Base-by-base conservation (phyloP, 2,888 invertebrate species). In the Glaucopsyche alexis region DNA sequence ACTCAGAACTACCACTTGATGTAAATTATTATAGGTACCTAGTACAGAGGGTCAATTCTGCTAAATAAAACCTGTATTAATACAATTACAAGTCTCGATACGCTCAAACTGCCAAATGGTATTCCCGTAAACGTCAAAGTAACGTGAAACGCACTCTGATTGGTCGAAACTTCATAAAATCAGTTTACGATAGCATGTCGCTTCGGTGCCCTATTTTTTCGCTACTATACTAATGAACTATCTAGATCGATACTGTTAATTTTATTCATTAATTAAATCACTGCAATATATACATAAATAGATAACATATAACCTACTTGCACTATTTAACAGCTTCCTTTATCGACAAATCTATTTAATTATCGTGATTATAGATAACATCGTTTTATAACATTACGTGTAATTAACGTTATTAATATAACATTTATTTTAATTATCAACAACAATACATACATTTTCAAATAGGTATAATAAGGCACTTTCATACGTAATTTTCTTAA, bases 401-500 rank as follows among this genome's bases (percentile, higher is more conserved):
- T 29, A 60, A 38, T 29, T 60, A 55, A 11, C 29, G 29, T 60
- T 7, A 29, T 60, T 60, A 60, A 14, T 50, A 38, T 50, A 60
- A 7, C 2, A 29, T 38, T 38, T 55, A 6, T 60, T 60, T 1
- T 7, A 60, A 7, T 14, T 29, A 29, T 29, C 29, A 29, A 7
- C 9, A 60, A 60, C 60, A 29, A 14, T 45, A 45, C 14, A 52
- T 52, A 49, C 5, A 7, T 47, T 52, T 40, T 55, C 42, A 52
- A 38, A 55, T 40, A 71, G 16, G 40, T 38, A 40, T 72, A 42
- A 50, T 66, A 72, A 72, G 72, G 72, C 72, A 72, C 72, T 66
- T 66, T 47, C 72, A 64, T 66, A 72, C 66, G 38, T 66, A 50
- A 66, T 40, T 40, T 40, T 50, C 38, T 16, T 40, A 38, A 38